Percentiles rank a stretch among this genome's conserved stretches.
These are phyloP conservation scores for Tragelaphus buxtoni DNA, from an alignment of 2,113 vertebrate species.

Conservation along the genomic window DNA sequence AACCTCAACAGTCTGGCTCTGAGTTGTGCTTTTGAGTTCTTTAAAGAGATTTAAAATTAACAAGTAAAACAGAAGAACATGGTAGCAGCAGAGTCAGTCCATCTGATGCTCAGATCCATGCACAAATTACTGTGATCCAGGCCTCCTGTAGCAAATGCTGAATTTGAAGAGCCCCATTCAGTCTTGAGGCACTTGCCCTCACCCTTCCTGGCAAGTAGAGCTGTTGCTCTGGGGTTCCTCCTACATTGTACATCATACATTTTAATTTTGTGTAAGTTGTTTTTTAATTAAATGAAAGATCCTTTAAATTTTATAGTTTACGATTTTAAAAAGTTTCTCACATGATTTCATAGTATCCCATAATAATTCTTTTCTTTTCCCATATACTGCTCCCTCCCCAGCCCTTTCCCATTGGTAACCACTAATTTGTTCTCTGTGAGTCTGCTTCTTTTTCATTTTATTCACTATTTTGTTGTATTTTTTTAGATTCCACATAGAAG, in stretches of 20 bases:
- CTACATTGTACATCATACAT: accelerated
- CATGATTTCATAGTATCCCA: neutral
- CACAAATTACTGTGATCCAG: accelerated
- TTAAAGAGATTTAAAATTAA: neutral
- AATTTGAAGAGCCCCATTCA: neutral
- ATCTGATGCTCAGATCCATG: neutral
- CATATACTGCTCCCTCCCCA: no score
- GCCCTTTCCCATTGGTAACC: neutral
- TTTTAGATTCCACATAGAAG: neutral
- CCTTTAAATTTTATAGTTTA: neutral
- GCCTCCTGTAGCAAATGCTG: neutral
- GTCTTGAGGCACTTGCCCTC: no score
- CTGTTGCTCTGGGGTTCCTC: neutral
- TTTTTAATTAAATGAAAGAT: neutral
- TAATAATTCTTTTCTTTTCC: neutral
- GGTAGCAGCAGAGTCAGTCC: neutral
- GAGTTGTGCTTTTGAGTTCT: neutral
- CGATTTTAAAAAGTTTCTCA: neutral
- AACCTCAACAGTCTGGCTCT: neutral
- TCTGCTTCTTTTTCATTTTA: neutral
- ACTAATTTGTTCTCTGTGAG: neutral
- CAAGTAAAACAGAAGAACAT: neutral
- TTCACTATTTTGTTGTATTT: neutral
- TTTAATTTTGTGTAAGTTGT: neutral
- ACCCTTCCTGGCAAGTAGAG: accelerated